Percentiles rank a stretch among this genome's conserved stretches.
phyloP scores from a whole-genome alignment of 2,113 vertebrate genomes.

The Accipiter cooperii region DNA sequence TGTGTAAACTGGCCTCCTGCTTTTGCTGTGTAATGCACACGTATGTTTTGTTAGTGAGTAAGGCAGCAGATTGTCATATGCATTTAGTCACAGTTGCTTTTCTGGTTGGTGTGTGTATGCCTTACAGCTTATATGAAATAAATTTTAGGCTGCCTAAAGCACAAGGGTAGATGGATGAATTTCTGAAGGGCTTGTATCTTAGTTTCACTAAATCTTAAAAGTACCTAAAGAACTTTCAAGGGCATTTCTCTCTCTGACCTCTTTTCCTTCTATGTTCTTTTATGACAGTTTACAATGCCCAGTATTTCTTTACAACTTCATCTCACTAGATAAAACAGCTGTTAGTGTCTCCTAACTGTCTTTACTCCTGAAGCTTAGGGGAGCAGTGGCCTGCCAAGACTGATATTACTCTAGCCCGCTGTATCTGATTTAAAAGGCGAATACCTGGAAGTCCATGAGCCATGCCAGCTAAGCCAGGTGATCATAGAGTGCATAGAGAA shows the following conservation, averaged over 20 bases:
- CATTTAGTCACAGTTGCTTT: not conserved
- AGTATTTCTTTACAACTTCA: not conserved
- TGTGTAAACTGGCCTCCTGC: not conserved
- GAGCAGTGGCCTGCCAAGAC: not conserved
- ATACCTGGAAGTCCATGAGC: not conserved
- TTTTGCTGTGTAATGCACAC: rapidly evolving
- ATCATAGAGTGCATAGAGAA: not conserved
- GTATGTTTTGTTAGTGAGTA: not conserved
- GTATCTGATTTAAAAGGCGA: not conserved
- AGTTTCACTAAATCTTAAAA: not conserved
- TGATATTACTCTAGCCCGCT: not conserved
- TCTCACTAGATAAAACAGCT: not conserved
- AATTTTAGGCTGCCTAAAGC: not conserved
- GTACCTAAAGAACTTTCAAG: not conserved
- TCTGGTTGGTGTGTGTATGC: not conserved
- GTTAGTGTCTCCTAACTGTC: not conserved
- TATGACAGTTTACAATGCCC: not conserved
- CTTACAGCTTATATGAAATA: not conserved
- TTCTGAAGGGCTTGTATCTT: not conserved
- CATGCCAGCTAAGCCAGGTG: not conserved
- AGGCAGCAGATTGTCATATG: not conserved
- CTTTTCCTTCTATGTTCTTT: not conserved
- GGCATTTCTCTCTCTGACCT: not conserved
- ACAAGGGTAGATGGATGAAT: not conserved
- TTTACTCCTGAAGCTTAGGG: not conserved